These are phyloP conservation scores for Carposina sasakii DNA, from an alignment of 1,140 invertebrate species.

Conservation along the genomic window DNA sequence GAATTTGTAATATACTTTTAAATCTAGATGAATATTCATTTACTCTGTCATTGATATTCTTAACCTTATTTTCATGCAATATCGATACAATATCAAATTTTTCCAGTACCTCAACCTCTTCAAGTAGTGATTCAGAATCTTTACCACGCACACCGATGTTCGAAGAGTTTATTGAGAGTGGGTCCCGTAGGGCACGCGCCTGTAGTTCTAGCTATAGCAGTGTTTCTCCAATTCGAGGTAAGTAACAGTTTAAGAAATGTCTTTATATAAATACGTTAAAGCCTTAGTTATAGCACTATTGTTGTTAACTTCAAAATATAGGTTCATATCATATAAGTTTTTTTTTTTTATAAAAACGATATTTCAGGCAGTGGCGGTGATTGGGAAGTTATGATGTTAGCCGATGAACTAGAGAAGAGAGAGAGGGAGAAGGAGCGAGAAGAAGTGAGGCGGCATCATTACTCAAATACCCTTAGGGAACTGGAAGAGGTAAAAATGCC, in stretches of 20 bases:
- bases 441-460: conserved; percentile 42
- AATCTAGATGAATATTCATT: too few species aligned
- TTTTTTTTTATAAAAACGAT: conserved; percentile 11
- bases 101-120: conserved; percentile 53
- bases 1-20: too few species aligned
- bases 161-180: conserved; percentile 59
- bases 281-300: too few species aligned
- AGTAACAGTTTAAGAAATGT: too few species aligned
- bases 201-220: conserved; percentile 37
- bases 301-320: too few species aligned
- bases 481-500: conserved; percentile 46
- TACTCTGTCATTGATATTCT: too few species aligned
- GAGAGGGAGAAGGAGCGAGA: conserved; percentile 68
- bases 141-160: conserved; percentile 62
- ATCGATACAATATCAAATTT: too few species aligned
- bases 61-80: too few species aligned
- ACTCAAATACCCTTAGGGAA: conserved; percentile 45
- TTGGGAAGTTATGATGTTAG: conserved; percentile 86
- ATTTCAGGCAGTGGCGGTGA: conserved; percentile 74
- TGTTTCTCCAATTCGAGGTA: conserved; percentile 45
- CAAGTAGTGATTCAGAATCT: conserved; percentile 66
- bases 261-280: too few species aligned
- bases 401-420: conserved; percentile 78
- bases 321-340: conserved; percentile 6
- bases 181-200: conserved; percentile 23